Percentiles rank a stretch among this genome's conserved stretches.
Evolutionary conservation across 2,888 invertebrate genomes (phyloP).

Genomic region (Dolichomitus sp.): DNA sequence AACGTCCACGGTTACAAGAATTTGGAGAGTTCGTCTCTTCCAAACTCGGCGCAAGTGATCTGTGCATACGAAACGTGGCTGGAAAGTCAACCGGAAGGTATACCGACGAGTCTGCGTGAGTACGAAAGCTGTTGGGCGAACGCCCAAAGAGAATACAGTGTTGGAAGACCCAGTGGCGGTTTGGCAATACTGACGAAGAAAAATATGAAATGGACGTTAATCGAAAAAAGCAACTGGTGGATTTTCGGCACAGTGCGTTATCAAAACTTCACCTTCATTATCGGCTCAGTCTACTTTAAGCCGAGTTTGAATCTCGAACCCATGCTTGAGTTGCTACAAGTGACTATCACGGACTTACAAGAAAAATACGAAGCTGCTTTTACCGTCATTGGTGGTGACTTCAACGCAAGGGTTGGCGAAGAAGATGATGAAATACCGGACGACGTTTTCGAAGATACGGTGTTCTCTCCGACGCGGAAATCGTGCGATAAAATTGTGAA

Average conservation of each 20-base stretch:
- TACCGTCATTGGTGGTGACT: slow-evolving; percentile 44
- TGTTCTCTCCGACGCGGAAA: neutral
- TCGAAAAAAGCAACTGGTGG: slow-evolving; percentile 43
- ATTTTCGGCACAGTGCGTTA: slow-evolving; percentile 13
- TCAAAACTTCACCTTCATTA: neutral
- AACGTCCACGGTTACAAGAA: slow-evolving; percentile 31
- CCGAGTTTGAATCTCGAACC: slow-evolving; percentile 10
- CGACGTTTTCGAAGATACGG: slow-evolving; percentile 12
- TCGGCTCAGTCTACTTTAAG: slow-evolving; percentile 40
- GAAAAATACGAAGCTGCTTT: neutral
- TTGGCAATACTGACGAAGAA: slow-evolving; percentile 9
- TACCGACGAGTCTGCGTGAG: neutral
- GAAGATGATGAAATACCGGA: slow-evolving; percentile 2
- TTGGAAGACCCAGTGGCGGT: slow-evolving; percentile 42
- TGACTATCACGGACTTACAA: too few species aligned
- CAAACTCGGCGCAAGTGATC: slow-evolving; percentile 4
- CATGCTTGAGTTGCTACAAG: neutral
- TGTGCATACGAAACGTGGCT: neutral
- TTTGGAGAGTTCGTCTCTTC: slow-evolving; percentile 24
- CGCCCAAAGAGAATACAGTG: slow-evolving; percentile 19
- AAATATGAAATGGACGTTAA: neutral
- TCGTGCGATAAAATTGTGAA: slow-evolving; percentile 21
- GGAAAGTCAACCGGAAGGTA: neutral
- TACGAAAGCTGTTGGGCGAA: slow-evolving; percentile 17
- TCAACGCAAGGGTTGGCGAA: slow-evolving; percentile 45